Conservation (phyloP, 1,140 invertebrate genomes). For the Pomacea maculata region DNA sequence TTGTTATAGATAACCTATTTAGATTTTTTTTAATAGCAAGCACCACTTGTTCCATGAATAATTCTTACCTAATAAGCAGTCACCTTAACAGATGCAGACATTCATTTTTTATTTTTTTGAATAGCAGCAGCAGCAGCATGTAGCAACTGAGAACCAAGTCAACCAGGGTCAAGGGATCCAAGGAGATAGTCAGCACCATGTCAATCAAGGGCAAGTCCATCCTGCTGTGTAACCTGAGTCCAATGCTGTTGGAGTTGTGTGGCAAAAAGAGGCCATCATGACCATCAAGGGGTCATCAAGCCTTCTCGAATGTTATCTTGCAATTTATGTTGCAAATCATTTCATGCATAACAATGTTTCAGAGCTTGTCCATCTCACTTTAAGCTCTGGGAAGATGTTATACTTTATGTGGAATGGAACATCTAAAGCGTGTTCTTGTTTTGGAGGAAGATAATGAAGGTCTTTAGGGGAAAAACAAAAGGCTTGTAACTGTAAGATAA, state of each 20-base stretch:
- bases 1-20: too few species aligned
- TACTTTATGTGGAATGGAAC: too few species aligned
- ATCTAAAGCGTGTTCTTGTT: too few species aligned
- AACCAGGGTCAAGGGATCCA: not conserved
- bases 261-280: not conserved
- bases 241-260: not conserved
- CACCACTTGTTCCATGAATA: not conserved
- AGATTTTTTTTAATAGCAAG: too few species aligned
- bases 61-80: not conserved
- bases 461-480: too few species aligned
- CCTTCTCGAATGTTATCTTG: not conserved
- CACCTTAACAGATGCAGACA: not conserved
- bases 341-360: not conserved
- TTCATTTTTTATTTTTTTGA: not conserved
- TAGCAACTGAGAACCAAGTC: not conserved
- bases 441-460: too few species aligned
- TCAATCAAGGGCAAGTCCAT: not conserved
- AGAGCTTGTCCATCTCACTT: not conserved
- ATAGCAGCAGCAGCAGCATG: not conserved
- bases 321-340: not conserved
- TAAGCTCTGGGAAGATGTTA: too few species aligned
- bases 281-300: not conserved
- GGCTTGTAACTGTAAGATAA: too few species aligned
- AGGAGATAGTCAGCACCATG: not conserved
- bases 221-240: not conserved